phyloP scores from a whole-genome alignment of 2,888 invertebrate genomes.

The Itoplectis maculator region DNA sequence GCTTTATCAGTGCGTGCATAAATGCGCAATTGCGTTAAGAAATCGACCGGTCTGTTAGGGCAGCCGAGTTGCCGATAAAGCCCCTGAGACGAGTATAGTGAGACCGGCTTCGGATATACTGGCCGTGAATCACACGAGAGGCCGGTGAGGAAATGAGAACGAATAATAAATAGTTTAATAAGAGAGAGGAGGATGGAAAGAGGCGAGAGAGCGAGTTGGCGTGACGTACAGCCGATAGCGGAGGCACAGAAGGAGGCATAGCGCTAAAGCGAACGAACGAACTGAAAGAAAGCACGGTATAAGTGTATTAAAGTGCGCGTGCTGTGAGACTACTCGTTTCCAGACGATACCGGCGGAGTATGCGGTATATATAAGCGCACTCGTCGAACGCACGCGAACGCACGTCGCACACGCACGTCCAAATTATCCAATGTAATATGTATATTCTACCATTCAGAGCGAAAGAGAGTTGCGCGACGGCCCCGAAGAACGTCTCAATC shows the following conservation, averaged over 20 bases:
- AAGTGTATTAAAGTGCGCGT: slow-evolving; percentile 62
- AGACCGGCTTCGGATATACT: slow-evolving; percentile 40
- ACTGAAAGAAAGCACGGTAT: slow-evolving; percentile 41
- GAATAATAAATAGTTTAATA: slow-evolving; percentile 29
- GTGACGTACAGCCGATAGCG: slow-evolving; percentile 41
- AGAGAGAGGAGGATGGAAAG: slow-evolving; percentile 30
- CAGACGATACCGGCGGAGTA: slow-evolving; percentile 47
- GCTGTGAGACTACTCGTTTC: slow-evolving; percentile 59
- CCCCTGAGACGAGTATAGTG: background rate
- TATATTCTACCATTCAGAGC: slow-evolving; percentile 64
- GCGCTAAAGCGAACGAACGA: slow-evolving; percentile 47
- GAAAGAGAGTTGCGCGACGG: slow-evolving; percentile 61
- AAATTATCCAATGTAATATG: slow-evolving; percentile 70
- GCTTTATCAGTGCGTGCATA: slow-evolving; percentile 13
- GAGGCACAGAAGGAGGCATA: slow-evolving; percentile 21
- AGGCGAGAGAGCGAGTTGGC: slow-evolving; percentile 57
- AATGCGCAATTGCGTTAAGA: slow-evolving; percentile 48
- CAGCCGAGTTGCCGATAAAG: slow-evolving; percentile 54
- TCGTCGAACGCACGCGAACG: slow-evolving; percentile 50
- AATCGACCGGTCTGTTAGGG: slow-evolving; percentile 45
- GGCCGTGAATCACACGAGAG: slow-evolving; percentile 21
- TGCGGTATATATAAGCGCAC: slow-evolving; percentile 11
- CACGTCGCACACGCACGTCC: slow-evolving; percentile 62
- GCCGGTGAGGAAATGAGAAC: background rate
- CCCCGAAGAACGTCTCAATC: slow-evolving; percentile 65